phyloP scores from a whole-genome alignment of 2,113 vertebrate species.

The Dendrocopos noguchii region DNA sequence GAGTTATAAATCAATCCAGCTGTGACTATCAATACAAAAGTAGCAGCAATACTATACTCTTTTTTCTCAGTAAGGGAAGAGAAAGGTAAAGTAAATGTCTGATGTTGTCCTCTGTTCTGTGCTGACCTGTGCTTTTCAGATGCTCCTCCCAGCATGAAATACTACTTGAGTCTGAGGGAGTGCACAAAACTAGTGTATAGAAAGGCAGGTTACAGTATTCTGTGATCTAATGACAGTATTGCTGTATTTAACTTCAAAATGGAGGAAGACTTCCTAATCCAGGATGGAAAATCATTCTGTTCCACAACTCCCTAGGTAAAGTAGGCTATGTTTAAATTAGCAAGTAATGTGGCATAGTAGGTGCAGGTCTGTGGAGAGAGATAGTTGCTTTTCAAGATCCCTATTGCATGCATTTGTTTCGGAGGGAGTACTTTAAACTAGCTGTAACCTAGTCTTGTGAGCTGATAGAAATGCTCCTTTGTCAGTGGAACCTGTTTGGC shows the following conservation, averaged over 20 bases:
- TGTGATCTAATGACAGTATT: neutral
- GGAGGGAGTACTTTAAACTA: neutral
- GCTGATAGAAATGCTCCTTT: neutral
- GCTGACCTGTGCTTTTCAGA: neutral
- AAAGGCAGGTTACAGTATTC: neutral
- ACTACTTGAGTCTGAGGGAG: neutral
- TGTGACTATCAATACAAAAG: conserved; percentile 19
- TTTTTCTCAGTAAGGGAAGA: neutral
- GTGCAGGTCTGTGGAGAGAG: neutral
- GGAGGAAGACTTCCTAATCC: neutral
- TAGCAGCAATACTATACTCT: neutral
- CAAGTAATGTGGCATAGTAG: neutral
- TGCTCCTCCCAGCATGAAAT: neutral
- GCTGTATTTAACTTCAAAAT: neutral
- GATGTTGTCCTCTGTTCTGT: conserved; percentile 3
- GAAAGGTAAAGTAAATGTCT: neutral
- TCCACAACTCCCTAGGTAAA: neutral
- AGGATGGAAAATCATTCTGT: neutral
- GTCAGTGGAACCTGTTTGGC: rapidly evolving
- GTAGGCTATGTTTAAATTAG: neutral
- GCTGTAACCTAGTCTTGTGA: neutral
- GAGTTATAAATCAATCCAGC: conserved; percentile 3
- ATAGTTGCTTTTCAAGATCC: neutral
- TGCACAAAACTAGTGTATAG: neutral
- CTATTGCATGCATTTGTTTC: neutral